These are phyloP conservation scores for Syngnathus typhle DNA, from an alignment of 2,113 vertebrate species.

Conservation along the genomic window DNA sequence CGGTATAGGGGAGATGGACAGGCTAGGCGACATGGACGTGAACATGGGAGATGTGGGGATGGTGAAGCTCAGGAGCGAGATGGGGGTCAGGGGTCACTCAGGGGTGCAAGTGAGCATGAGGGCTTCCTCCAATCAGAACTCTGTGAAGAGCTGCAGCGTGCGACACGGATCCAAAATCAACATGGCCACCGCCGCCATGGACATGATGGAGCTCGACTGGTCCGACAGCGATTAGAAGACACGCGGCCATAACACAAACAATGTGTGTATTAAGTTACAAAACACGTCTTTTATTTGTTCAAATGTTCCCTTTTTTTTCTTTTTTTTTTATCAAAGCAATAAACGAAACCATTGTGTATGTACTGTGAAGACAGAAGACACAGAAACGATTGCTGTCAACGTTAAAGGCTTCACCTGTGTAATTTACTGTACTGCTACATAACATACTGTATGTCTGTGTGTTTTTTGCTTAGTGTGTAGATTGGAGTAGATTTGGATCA, in stretches of 20 bases:
- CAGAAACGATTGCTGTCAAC: slow-evolving; percentile 20
- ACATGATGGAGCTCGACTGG: slow-evolving; percentile 90
- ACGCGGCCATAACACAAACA: slow-evolving; percentile 3
- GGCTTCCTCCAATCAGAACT: slow-evolving; percentile 88
- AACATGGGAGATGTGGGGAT: slow-evolving; percentile 54
- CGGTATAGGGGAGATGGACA: slow-evolving; percentile 56
- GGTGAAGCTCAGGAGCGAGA: slow-evolving; percentile 54
- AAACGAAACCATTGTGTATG: slow-evolving; percentile 41
- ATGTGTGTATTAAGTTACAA: slow-evolving; percentile 12
- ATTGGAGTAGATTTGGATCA: slow-evolving; percentile 41
- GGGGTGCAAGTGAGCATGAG: slow-evolving; percentile 98
- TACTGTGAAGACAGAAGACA: slow-evolving; percentile 45
- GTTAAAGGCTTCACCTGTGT: slow-evolving; percentile 56
- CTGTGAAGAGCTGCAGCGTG: slow-evolving; percentile 91
- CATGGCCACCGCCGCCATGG: slow-evolving; percentile 78
- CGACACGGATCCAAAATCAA: slow-evolving; percentile 90
- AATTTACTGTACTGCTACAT: slow-evolving; percentile 53
- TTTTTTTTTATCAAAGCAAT: slow-evolving; percentile 39
- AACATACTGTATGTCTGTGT: slow-evolving; percentile 51
- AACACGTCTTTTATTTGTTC: slow-evolving; percentile 42
- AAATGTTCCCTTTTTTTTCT: slow-evolving; percentile 3
- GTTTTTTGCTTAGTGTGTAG: slow-evolving; percentile 21
- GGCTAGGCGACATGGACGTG: slow-evolving; percentile 53
- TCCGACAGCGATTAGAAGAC: slow-evolving; percentile 79
- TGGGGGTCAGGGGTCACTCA: slow-evolving; percentile 73